Percentiles rank a stretch among this genome's conserved stretches.
Evolutionary conservation across 2,113 vertebrate species (phyloP).

Genomic region (Calidris pygmaea): DNA sequence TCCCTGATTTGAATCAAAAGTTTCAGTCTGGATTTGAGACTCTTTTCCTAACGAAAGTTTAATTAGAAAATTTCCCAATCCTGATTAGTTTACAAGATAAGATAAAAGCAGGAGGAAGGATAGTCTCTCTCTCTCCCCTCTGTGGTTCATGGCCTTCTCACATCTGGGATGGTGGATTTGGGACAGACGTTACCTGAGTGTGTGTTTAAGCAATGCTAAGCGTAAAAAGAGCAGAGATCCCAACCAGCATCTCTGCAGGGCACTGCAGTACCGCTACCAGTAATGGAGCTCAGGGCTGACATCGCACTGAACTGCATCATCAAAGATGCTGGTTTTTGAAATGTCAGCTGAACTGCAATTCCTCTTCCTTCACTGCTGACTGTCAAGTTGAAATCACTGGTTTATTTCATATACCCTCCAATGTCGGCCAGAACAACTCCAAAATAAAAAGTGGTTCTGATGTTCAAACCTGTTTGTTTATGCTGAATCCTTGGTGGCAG

Average conservation of each 20-base stretch:
- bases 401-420: background rate
- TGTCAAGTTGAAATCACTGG: background rate
- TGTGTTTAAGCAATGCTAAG: background rate
- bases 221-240: background rate
- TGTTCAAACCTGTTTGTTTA: background rate
- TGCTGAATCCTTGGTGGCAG: background rate
- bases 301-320: background rate
- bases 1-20: background rate
- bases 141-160: background rate
- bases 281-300: background rate
- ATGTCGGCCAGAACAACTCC: background rate
- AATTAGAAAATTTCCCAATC: background rate
- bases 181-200: background rate
- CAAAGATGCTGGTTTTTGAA: background rate
- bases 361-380: background rate
- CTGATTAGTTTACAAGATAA: background rate
- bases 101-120: background rate
- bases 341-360: background rate
- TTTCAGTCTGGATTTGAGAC: background rate
- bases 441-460: background rate
- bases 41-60: background rate
- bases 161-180: background rate
- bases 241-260: background rate
- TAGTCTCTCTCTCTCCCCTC: background rate
- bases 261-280: background rate